Base-by-base conservation (phyloP, 1,140 invertebrate genomes). In the Panulirus ornatus region DNA sequence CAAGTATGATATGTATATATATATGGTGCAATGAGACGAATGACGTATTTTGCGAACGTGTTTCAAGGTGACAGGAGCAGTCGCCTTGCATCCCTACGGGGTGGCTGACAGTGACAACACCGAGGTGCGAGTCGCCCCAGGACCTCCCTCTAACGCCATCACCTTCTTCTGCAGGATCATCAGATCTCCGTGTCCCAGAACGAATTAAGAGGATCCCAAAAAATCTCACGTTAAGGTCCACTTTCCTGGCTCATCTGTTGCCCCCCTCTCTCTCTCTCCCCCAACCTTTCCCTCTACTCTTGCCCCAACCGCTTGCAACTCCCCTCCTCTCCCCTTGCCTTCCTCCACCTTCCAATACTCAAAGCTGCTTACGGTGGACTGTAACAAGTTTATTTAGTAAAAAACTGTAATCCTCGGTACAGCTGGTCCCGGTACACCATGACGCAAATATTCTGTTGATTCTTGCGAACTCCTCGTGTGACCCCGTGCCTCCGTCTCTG, bases 301-400 rank as follows among this genome's bases (percentile, higher is more conserved):
- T 14, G 51, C 42, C 27, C 0, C 6, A 27, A n/a, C 38, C 38
- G 22, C 38, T 44, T n/a, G 0, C 9, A 19, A n/a, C 8, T 1
- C n/a, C 16, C 38, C 14, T n/a, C 36, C 27, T 54, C 38, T 11
- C 47, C 34, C 40, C 58, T 66, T 71, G 30, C 19, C 30, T 71
- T 47, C 63, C 16, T 71, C 38, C 1, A 42, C 16, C 34, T 22
- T 44, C 44, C 76, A 40, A 58, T 40, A 38, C 76, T 9, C 42
- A 51, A 79, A 79, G 76, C 40, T 16, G 76, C 76, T 79, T 79
- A 79, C 27, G 44, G 51, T 42, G 14, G 16, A 27, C 19, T 51
- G 30, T 36, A 83, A 66, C 58, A 83, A 36, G 36, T 63, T 19
- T 83, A 63, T 38, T 36, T 63, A 51, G 42, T 11, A 51, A 79